phyloP scores from a whole-genome alignment of 2,797 vertebrate species.

The Carduelis carduelis region DNA sequence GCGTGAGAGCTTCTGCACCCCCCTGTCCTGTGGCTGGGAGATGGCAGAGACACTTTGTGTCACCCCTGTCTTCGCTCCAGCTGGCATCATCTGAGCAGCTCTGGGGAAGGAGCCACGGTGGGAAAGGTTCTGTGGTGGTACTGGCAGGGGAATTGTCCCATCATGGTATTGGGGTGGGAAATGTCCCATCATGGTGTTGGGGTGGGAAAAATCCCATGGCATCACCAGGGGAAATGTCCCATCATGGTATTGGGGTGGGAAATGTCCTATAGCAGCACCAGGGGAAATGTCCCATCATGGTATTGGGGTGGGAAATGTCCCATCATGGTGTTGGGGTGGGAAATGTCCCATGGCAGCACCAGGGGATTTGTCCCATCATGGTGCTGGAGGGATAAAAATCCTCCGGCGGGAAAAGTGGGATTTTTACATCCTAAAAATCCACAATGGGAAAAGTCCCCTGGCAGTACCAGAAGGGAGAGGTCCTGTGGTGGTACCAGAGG shows the following conservation, averaged over 20 bases:
- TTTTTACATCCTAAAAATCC: neutral
- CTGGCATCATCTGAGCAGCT: slow-evolving; percentile 74
- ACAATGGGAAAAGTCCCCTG: neutral
- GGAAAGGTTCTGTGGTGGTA: neutral
- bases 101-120: accelerated
- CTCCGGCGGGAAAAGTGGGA: neutral
- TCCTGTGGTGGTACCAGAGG: neutral
- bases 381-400: neutral
- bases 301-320: neutral
- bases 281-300: no score
- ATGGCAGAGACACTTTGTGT: slow-evolving; percentile 70
- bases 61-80: slow-evolving; percentile 61
- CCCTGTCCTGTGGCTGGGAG: slow-evolving; percentile 77
- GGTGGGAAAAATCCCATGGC: neutral
- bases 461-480: neutral
- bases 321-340: accelerated
- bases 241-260: no score
- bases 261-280: no score
- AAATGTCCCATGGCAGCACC: neutral
- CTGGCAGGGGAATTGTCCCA: neutral
- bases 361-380: no score
- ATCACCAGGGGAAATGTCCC: no score
- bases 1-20: slow-evolving; percentile 60
- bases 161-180: no score
- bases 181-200: accelerated